A percentile compares a stretch with the other conserved stretches of the same genome.
These are phyloP conservation scores for Orchestia grillus DNA, from an alignment of 1,140 invertebrate species.

Conservation along the genomic window DNA sequence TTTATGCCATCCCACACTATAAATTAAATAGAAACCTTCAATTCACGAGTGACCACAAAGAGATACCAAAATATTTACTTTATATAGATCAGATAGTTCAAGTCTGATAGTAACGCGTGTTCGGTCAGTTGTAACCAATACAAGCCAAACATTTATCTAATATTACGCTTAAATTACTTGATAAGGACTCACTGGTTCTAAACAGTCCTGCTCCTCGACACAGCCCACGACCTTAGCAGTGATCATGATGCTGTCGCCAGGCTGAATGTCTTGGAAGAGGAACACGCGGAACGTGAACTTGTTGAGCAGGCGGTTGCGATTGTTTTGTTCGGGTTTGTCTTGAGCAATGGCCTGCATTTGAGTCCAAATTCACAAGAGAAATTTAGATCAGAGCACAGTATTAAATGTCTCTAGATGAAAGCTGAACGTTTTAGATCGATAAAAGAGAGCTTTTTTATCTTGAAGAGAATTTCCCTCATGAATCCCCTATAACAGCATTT, in stretches of 20 bases:
- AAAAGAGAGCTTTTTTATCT: neutral
- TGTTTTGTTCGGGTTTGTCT: slow-evolving; percentile 73
- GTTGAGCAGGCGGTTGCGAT: slow-evolving; percentile 72
- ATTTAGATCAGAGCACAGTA: neutral
- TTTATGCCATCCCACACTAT: no score
- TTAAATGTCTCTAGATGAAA: neutral
- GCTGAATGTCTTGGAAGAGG: slow-evolving; percentile 79
- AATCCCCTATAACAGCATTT: neutral
- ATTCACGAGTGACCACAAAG: no score
- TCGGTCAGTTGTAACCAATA: no score
- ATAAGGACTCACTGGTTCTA: slow-evolving; percentile 8
- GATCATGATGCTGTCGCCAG: slow-evolving; percentile 77
- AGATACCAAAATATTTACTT: no score
- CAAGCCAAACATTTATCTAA: no score
- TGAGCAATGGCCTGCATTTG: slow-evolving; percentile 72
- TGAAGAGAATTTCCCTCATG: neutral
- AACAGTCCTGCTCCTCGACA: slow-evolving; percentile 76
- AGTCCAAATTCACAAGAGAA: neutral
- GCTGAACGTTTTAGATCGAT: neutral
- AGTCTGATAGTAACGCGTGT: no score
- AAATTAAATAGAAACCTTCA: no score
- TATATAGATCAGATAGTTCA: no score
- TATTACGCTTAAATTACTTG: neutral
- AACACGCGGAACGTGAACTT: slow-evolving; percentile 77
- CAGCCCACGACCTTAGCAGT: slow-evolving; percentile 77